Evolutionary conservation across 1,140 invertebrate species (phyloP), one percentile per base, ranked within the genome.

Genomic region (Drosophila nebulosa): DNA sequence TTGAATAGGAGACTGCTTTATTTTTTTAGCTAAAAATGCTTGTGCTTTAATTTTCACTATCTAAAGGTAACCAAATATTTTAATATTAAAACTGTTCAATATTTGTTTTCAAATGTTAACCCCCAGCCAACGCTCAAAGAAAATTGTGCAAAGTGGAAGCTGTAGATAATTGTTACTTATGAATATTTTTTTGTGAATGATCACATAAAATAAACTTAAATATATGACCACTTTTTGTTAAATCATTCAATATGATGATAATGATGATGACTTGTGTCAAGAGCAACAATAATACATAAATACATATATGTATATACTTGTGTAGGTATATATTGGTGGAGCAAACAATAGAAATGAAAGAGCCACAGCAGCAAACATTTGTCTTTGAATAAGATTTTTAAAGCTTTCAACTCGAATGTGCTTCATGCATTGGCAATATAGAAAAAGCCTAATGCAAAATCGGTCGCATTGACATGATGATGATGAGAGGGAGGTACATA

Each of bases 81-180:
- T 39, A 46, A 24, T 64, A 56, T 55, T 16, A 24, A 72, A 72
- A 73, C 59, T 42, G 72, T 72, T 64, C 39, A 73, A 65, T 65
- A 69, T 73, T 65, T 64, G 26, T 16, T 27, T 73, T 52, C 64
- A 73, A 64, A 64, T 36, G 69, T 35, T 39, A 69, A 27, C 59
- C 30, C 39, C 69, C 70, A 2, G n/a, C 27, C 9, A 72, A 64
- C 58, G n/a, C n/a, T n/a, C 60, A 72, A 56, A 39, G 22, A 24
- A 35, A 22, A 61, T 72, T 73, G 69, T 35, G 42, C 69, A 73
- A 73, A 73, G 71, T 62, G n/a, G 35, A 59, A 73, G 21, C 62
- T 4, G 21, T 53, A 62, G 72, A 65, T 73, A 73, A 73, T 74
- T 73, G 69, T 65, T 64, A 55, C 3, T n/a, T 51, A 2, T 32